A percentile compares a stretch with the other conserved stretches of the same genome.
These are phyloP conservation scores for Sitta carolinensis DNA, from an alignment of 2,797 vertebrate genomes.

Conservation along the genomic window DNA sequence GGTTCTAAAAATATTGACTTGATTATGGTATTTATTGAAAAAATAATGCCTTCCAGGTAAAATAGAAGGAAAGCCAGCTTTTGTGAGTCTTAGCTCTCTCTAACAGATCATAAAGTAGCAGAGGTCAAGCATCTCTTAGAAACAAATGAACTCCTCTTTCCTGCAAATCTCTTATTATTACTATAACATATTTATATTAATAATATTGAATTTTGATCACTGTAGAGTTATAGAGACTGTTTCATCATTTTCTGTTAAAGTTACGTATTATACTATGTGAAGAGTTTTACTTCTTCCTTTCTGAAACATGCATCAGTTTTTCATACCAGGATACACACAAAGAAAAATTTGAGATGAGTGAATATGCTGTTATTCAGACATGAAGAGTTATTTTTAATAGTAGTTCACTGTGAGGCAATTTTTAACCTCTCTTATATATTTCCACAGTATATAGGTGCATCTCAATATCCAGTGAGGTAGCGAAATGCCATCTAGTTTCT, in stretches of 20 bases:
- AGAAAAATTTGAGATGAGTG: neutral
- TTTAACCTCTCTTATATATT: neutral
- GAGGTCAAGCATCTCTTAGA: constrained; percentile 17
- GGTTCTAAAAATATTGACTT: constrained; percentile 62
- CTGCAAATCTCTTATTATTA: constrained; percentile 3
- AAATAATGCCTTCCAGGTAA: constrained; percentile 35
- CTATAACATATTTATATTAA: neutral
- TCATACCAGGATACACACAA: neutral
- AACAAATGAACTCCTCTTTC: neutral
- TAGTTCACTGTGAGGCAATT: neutral
- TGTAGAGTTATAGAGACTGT: neutral
- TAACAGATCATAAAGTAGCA: neutral
- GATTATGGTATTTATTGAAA: constrained; percentile 44
- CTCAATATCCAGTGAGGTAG: neutral
- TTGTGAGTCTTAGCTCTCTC: neutral
- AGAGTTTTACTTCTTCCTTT: neutral
- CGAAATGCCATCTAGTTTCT: neutral
- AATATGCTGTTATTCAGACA: neutral
- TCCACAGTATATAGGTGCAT: neutral
- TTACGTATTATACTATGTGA: neutral
- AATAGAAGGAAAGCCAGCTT: neutral
- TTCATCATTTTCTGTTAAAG: neutral
- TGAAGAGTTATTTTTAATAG: neutral
- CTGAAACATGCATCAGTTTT: neutral
- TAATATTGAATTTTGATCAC: neutral